These are phyloP conservation scores for Choloepus hoffmanni DNA, from an alignment of 2,113 vertebrate genomes.

Conservation along the genomic window DNA sequence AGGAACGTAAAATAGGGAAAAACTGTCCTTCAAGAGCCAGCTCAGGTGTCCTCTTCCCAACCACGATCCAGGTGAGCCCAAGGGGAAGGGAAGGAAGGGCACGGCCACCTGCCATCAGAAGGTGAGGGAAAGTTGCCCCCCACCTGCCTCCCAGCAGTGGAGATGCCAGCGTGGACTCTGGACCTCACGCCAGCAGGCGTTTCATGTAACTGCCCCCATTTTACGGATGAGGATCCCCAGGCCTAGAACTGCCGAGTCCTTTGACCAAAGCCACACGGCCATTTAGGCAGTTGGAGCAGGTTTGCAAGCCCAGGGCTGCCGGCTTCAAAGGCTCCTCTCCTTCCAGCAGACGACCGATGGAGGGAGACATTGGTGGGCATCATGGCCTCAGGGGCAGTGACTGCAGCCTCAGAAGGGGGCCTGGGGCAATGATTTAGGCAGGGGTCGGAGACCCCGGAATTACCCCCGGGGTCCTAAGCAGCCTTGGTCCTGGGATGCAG, in stretches of 20 bases:
- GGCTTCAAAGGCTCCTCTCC: not conserved
- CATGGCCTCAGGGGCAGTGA: not conserved
- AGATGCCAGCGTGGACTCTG: not conserved
- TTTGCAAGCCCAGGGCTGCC: not conserved
- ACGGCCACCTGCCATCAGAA: fast-evolving
- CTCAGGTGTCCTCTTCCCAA: not conserved
- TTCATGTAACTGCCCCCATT: not conserved
- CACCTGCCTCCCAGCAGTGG: not conserved
- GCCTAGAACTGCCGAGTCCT: not conserved
- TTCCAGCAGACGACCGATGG: not conserved
- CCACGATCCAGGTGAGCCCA: fast-evolving
- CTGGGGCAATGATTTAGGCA: not conserved
- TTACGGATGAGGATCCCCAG: not conserved
- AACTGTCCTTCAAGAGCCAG: not conserved
- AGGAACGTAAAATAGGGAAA: too few species aligned
- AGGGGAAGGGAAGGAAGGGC: fast-evolving
- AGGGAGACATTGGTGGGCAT: too few species aligned
- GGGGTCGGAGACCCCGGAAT: not conserved
- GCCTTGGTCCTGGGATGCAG: too few species aligned
- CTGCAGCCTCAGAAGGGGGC: not conserved
- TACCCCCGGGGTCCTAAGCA: too few species aligned
- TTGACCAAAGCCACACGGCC: not conserved
- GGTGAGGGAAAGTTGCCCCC: not conserved
- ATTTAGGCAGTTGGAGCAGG: too few species aligned
- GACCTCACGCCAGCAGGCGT: not conserved